Evolutionary conservation across 2,113 vertebrate genomes (phyloP).

Genomic region (Meleagris gallopavo): DNA sequence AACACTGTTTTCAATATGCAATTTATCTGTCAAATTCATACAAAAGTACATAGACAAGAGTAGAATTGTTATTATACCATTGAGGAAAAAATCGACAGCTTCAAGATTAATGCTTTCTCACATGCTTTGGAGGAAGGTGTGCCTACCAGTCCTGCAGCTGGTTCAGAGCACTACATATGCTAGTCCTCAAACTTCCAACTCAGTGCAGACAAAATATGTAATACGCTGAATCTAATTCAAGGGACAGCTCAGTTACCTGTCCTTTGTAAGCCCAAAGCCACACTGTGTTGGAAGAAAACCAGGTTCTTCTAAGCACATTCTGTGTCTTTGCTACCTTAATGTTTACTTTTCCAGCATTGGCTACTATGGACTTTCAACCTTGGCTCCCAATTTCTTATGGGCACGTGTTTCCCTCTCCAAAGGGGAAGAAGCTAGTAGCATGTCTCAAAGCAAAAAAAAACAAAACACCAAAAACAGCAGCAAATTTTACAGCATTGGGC

Average conservation of each 20-base stretch:
- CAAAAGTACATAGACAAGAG: neutral
- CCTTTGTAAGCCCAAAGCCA: neutral
- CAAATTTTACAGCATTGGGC: neutral
- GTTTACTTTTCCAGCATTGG: constrained; percentile 37
- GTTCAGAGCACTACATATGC: neutral
- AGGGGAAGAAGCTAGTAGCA: neutral
- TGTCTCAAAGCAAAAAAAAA: neutral
- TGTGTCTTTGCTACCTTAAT: neutral
- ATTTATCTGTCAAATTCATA: neutral
- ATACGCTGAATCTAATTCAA: neutral
- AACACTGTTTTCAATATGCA: neutral
- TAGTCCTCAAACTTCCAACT: neutral
- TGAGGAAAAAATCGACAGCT: neutral
- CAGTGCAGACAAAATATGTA: neutral
- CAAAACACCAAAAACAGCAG: neutral
- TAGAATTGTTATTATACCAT: neutral
- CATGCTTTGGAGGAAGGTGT: neutral
- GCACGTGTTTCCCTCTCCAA: neutral
- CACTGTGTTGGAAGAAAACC: neutral
- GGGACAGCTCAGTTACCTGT: neutral
- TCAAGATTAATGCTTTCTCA: neutral
- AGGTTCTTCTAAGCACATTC: neutral
- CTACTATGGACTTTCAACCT: constrained; percentile 34
- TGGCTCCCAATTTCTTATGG: neutral
- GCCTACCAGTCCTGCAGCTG: neutral